Percentiles rank a stretch among this genome's conserved stretches.
Evolutionary conservation across 2,113 vertebrate genomes (phyloP).

Genomic region (Candoia aspera): DNA sequence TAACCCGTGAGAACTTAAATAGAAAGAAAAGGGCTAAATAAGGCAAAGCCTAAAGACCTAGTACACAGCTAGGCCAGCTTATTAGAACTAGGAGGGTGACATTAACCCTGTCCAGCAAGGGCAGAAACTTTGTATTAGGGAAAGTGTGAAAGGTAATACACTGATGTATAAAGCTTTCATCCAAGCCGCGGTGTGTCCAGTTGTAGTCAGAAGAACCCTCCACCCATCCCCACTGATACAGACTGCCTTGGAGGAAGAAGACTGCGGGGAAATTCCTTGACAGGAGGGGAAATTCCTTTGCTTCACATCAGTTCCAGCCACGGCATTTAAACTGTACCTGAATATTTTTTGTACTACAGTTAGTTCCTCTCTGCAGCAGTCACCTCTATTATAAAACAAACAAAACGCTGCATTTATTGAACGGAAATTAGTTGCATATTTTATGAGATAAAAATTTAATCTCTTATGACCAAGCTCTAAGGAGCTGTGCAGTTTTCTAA

Average conservation of each 20-base stretch:
- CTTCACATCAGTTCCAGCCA: no score
- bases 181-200: background rate
- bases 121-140: background rate
- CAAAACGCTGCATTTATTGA: background rate
- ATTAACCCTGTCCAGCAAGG: background rate
- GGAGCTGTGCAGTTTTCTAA: constrained; percentile 20
- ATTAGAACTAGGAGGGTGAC: background rate
- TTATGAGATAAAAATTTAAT: background rate
- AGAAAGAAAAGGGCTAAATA: background rate
- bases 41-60: background rate
- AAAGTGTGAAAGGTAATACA: background rate
- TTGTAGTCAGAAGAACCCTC: background rate
- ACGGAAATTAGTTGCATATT: background rate
- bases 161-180: background rate
- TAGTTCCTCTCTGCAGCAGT: background rate
- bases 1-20: background rate
- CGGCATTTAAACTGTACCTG: background rate
- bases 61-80: background rate
- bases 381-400: constrained; percentile 4
- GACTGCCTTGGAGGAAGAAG: background rate
- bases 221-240: background rate
- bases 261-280: background rate
- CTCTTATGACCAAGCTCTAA: background rate
- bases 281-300: background rate
- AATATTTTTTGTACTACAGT: background rate